phyloP scores from a whole-genome alignment of 2,797 vertebrate genomes.

The Karalla daura region DNA sequence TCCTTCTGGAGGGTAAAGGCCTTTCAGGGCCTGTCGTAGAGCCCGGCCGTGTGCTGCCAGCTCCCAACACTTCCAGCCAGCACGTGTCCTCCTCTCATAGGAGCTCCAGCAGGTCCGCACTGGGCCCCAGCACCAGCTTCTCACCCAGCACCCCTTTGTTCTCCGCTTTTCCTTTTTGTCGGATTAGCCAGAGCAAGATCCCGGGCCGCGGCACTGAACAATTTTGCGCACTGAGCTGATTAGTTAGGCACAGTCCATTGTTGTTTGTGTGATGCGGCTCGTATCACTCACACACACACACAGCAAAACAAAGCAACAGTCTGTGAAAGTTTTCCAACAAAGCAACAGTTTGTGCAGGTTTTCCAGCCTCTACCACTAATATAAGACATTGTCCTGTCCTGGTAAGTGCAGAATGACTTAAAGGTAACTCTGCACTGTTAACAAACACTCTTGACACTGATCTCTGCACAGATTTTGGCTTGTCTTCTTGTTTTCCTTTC shows the following conservation, averaged over 20 bases:
- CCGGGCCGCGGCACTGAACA: slow-evolving; percentile 27
- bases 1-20: slow-evolving; percentile 7
- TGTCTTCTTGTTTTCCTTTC: neutral
- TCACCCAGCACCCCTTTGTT: slow-evolving; percentile 39
- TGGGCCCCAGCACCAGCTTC: slow-evolving; percentile 9
- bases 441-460: neutral
- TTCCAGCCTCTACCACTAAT: neutral
- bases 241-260: slow-evolving; percentile 42
- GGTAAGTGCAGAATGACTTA: neutral
- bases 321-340: neutral
- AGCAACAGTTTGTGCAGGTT: neutral
- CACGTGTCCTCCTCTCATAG: neutral
- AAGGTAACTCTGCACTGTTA: neutral
- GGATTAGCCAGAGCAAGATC: slow-evolving; percentile 29
- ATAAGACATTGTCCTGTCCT: neutral
- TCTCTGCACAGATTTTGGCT: neutral
- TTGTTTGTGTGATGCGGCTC: slow-evolving; percentile 26
- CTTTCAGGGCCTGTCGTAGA: slow-evolving; percentile 8
- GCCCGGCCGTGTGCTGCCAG: slow-evolving; percentile 13
- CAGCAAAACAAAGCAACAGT: neutral
- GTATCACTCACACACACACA: neutral
- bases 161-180: slow-evolving; percentile 34
- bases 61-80: neutral
- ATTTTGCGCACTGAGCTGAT: slow-evolving; percentile 55
- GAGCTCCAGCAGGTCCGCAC: slow-evolving; percentile 11